Conservation (phyloP, 1,140 invertebrate genomes). For the Caenorhabditis inopinata region DNA sequence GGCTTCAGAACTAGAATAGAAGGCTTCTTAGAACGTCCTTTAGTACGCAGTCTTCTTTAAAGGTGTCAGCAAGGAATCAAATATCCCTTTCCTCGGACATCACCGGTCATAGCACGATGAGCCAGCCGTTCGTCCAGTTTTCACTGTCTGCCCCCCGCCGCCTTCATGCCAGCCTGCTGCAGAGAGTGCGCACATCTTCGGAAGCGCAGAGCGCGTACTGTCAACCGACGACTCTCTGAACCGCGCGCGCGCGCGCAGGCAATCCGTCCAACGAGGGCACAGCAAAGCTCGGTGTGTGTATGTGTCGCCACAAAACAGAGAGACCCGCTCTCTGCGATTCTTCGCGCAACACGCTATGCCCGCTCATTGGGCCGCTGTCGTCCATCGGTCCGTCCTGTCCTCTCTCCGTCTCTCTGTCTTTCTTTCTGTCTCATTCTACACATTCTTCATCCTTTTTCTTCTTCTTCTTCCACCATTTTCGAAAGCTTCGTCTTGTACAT, state of each 20-base stretch:
- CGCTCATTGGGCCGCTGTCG: neutral
- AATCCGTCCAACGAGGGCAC: slow-evolving; percentile 18
- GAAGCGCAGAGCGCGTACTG: slow-evolving; percentile 10
- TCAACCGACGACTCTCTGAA: neutral
- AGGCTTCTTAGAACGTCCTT: too few species aligned
- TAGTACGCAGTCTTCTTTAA: too few species aligned
- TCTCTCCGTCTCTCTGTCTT: neutral
- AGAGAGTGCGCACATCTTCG: neutral
- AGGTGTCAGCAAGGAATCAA: too few species aligned
- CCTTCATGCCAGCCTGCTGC: neutral
- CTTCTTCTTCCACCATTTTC: neutral
- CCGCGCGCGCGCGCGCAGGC: neutral
- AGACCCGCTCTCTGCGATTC: neutral
- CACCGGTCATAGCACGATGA: too few species aligned
- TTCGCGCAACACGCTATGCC: neutral
- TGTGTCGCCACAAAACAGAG: too few species aligned
- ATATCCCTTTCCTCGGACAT: too few species aligned
- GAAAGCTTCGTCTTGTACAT: neutral
- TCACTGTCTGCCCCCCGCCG: neutral
- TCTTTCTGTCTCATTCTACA: neutral
- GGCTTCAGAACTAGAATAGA: too few species aligned
- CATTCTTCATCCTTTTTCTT: slow-evolving; percentile 16
- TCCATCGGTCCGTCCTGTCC: slow-evolving; percentile 24
- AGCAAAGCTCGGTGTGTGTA: slow-evolving; percentile 4
- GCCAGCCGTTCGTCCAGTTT: too few species aligned